Conservation (phyloP, 2,888 invertebrate genomes). For the Megalurothrips usitatus region DNA sequence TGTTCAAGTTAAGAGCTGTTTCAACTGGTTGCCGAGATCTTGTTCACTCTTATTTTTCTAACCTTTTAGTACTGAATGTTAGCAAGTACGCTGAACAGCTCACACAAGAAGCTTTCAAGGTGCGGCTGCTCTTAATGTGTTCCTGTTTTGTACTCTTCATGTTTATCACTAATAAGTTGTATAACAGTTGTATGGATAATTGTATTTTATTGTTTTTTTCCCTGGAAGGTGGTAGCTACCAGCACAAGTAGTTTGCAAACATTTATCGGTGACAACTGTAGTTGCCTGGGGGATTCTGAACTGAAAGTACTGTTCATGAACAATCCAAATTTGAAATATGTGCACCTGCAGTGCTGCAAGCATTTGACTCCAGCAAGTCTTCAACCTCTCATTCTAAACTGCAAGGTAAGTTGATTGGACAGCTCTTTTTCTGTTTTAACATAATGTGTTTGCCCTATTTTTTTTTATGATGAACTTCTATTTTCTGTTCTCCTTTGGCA, state of each 20-base stretch:
- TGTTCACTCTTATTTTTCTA: slow-evolving; percentile 5
- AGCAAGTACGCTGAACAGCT: background rate
- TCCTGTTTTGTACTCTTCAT: background rate
- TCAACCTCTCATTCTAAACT: background rate
- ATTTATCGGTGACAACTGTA: background rate
- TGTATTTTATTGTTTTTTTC: background rate
- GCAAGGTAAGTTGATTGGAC: background rate
- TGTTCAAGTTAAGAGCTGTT: background rate
- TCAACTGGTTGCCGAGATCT: slow-evolving; percentile 11
- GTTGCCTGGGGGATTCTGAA: background rate
- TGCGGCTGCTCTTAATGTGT: background rate
- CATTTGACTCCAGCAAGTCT: slow-evolving; percentile 5
- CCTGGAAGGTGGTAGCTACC: background rate
- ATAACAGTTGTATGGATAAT: background rate
- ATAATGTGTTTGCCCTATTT: background rate
- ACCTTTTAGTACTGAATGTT: background rate
- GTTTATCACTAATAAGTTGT: no score
- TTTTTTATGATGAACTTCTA: background rate
- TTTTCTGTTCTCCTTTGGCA: background rate
- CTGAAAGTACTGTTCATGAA: background rate
- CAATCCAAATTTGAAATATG: background rate
- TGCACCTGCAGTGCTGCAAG: background rate
- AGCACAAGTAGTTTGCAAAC: background rate
- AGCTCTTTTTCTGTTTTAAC: no score
- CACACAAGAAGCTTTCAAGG: background rate